phyloP scores from a whole-genome alignment of 2,888 invertebrate species.

The Orthonevra nobilis region DNA sequence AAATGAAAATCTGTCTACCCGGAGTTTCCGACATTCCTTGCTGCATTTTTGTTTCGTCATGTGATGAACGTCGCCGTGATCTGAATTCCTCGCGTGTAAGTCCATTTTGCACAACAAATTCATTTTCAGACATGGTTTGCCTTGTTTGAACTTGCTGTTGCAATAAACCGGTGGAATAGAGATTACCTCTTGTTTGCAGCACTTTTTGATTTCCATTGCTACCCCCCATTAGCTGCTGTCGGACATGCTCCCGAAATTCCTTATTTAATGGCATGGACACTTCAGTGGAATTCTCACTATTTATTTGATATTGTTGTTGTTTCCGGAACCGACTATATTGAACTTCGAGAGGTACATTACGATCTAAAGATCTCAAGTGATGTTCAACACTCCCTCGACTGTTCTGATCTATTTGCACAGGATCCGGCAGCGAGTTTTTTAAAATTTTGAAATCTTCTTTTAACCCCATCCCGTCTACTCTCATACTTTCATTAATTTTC shows the following conservation, averaged over 20 bases:
- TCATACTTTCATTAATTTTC: constrained; percentile 35
- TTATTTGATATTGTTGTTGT: constrained; percentile 71
- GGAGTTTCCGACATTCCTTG: constrained; percentile 75
- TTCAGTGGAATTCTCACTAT: constrained; percentile 42
- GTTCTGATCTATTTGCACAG: constrained; percentile 53
- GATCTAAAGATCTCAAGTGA: constrained; percentile 80
- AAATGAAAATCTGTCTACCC: constrained; percentile 75
- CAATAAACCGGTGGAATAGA: constrained; percentile 76
- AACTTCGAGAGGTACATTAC: constrained; percentile 79
- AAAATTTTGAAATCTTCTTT: too few relatives aligned
- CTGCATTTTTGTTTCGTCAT: constrained; percentile 79
- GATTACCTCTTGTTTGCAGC: constrained; percentile 77
- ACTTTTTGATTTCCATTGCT: constrained; percentile 73
- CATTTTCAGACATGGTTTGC: constrained; percentile 74
- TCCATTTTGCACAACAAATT: constrained; percentile 69
- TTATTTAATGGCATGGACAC: constrained; percentile 77
- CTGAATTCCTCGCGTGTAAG: constrained; percentile 79
- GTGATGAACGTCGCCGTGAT: constrained; percentile 80
- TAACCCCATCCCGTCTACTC: constrained; percentile 6
- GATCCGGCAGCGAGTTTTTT: constrained; percentile 58
- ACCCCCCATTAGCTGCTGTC: constrained; percentile 78
- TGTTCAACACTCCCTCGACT: constrained; percentile 78
- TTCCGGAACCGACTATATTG: constrained; percentile 80
- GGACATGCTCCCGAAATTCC: constrained; percentile 79
- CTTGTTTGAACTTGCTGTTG: constrained; percentile 79